Percentiles rank a stretch among this genome's conserved stretches.
Conservation (phyloP, 2,888 invertebrate species). For the Lochmaea crataegi region DNA sequence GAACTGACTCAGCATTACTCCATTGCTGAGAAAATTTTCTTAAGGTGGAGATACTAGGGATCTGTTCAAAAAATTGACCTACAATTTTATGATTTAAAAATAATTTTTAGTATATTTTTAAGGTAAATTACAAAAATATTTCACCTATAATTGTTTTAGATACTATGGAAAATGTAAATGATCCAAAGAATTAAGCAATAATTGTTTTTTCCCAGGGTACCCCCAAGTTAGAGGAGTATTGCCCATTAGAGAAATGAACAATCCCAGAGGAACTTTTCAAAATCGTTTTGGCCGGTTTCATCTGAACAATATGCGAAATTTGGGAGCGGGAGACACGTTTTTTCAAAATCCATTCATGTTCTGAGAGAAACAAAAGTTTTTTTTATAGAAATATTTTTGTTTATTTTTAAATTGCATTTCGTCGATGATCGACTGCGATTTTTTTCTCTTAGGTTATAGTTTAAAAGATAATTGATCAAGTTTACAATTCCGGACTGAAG, state of each 20-base stretch:
- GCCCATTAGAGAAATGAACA: constrained; percentile 52
- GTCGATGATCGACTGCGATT: constrained; percentile 37
- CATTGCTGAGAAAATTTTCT: too few relatives aligned
- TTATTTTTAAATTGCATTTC: constrained; percentile 42
- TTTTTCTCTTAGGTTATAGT: constrained; percentile 26
- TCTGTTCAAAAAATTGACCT: too few relatives aligned
- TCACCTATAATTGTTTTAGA: too few relatives aligned
- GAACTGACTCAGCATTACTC: too few relatives aligned
- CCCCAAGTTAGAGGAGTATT: constrained; percentile 52
- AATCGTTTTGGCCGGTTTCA: constrained; percentile 49
- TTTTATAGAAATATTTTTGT: constrained; percentile 36
- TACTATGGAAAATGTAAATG: too few relatives aligned
- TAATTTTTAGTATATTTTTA: too few relatives aligned
- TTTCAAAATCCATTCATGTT: constrained; percentile 59
- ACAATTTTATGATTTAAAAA: too few relatives aligned
- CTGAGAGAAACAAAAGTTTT: constrained; percentile 44
- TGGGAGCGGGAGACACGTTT: constrained; percentile 62
- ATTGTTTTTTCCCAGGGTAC: constrained; percentile 46
- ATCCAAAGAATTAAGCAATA: background rate
- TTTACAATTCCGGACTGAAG: background rate
- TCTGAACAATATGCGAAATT: constrained; percentile 55
- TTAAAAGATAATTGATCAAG: background rate
- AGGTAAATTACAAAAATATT: too few relatives aligned
- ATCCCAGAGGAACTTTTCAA: constrained; percentile 51
- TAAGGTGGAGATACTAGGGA: too few relatives aligned